Evolutionary conservation across 2,888 invertebrate species (phyloP).

Genomic region (Metalampra italica): DNA sequence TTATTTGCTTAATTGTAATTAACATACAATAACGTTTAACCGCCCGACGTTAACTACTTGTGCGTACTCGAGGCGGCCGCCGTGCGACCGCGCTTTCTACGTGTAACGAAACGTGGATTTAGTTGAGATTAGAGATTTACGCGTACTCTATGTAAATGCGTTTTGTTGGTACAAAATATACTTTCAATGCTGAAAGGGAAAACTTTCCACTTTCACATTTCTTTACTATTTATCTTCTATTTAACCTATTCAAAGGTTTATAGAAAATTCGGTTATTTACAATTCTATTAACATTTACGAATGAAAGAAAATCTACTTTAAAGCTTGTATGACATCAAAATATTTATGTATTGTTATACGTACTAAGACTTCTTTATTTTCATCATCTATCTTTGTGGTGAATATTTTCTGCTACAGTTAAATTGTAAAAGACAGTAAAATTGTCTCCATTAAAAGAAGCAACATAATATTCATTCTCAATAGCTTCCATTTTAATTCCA

Average conservation of each 20-base stretch:
- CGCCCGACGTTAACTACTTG: neutral
- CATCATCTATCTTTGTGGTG: too few relatives aligned
- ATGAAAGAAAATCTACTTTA: too few relatives aligned
- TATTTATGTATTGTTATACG: too few relatives aligned
- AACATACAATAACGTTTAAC: constrained; percentile 10
- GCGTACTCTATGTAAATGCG: constrained; percentile 6
- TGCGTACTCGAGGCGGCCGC: neutral
- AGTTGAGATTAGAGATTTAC: constrained; percentile 5
- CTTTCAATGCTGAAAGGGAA: constrained; percentile 4
- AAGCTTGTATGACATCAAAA: too few relatives aligned
- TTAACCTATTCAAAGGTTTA: neutral
- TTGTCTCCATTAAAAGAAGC: too few relatives aligned
- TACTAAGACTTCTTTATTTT: too few relatives aligned
- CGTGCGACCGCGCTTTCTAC: constrained; percentile 10
- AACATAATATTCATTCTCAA: too few relatives aligned
- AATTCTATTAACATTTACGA: too few relatives aligned
- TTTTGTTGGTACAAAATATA: neutral
- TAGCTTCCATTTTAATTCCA: too few relatives aligned
- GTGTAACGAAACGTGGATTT: constrained; percentile 7
- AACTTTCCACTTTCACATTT: constrained; percentile 3
- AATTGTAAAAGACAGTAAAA: too few relatives aligned
- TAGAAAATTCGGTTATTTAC: too few relatives aligned
- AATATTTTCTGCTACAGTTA: too few relatives aligned
- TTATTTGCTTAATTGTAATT: constrained; percentile 6
- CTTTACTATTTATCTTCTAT: neutral